These are phyloP conservation scores for Pemphigus obesinymphae DNA, from an alignment of 1,140 invertebrate species.

Conservation along the genomic window DNA sequence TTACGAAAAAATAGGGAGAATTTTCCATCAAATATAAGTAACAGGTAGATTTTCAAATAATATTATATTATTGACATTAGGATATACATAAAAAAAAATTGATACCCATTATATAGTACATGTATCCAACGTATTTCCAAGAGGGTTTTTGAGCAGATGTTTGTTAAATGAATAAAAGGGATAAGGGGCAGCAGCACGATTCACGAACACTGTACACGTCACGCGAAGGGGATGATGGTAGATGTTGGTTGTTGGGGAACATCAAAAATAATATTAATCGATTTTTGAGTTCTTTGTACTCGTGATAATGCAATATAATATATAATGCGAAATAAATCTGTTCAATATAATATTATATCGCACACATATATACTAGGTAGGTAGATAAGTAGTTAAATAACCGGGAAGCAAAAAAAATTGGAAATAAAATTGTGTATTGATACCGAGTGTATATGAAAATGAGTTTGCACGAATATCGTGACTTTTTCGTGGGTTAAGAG, in stretches of 20 bases:
- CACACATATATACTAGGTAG: too few species aligned
- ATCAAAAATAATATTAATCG: slow-evolving; percentile 7
- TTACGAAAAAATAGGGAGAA: too few species aligned
- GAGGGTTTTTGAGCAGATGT: slow-evolving; percentile 21
- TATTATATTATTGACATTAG: too few species aligned
- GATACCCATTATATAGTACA: too few species aligned
- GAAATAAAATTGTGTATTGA: background rate
- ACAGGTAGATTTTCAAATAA: too few species aligned
- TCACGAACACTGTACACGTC: background rate
- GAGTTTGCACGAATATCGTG: slow-evolving; percentile 13
- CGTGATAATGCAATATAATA: background rate
- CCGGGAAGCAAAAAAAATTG: too few species aligned
- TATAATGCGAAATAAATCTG: background rate
- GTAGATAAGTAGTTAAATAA: too few species aligned
- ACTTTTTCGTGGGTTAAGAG: background rate
- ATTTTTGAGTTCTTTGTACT: background rate
- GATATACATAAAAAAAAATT: too few species aligned
- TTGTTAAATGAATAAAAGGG: background rate
- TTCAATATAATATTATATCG: too few species aligned
- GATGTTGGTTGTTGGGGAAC: background rate
- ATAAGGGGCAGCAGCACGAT: background rate
- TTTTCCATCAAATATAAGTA: too few species aligned
- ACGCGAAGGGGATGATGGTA: background rate
- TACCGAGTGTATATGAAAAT: background rate
- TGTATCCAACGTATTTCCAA: background rate